These are phyloP conservation scores for Toxotes chatareus DNA, from an alignment of 2,113 vertebrate species.

Conservation along the genomic window DNA sequence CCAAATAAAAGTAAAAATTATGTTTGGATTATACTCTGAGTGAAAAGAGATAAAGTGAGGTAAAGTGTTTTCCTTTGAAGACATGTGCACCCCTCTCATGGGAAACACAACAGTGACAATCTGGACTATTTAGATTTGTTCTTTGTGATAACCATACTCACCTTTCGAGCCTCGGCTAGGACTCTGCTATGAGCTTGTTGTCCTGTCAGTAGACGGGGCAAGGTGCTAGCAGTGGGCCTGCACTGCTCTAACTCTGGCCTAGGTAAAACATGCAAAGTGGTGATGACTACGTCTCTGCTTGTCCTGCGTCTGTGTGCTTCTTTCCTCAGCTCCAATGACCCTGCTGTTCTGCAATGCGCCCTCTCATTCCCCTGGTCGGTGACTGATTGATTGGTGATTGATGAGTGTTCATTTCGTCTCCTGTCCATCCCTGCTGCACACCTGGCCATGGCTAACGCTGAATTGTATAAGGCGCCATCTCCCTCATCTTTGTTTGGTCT, in stretches of 20 bases:
- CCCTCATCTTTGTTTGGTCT: conserved; percentile 42
- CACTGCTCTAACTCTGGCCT: conserved; percentile 4
- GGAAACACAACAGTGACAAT: not conserved
- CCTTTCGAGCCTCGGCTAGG: conserved; percentile 32
- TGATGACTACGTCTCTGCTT: conserved; percentile 52
- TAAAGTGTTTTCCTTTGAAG: not conserved
- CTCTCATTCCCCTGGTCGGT: conserved; percentile 36
- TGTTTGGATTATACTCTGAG: not conserved
- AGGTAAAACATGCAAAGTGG: conserved; percentile 52
- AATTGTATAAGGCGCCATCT: conserved; percentile 64
- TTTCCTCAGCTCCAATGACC: conserved; percentile 31
- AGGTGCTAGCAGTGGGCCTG: not conserved
- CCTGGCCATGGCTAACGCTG: conserved; percentile 58
- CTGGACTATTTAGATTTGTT: not conserved
- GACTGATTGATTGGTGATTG: conserved; percentile 68
- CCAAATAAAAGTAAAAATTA: not conserved
- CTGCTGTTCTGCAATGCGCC: conserved; percentile 24
- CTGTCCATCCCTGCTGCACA: conserved; percentile 65
- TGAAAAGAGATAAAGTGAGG: not conserved
- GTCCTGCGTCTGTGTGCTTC: conserved; percentile 33
- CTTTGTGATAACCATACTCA: conserved; percentile 21
- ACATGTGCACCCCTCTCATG: not conserved
- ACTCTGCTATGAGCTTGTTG: conserved; percentile 41
- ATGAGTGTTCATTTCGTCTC: conserved; percentile 81
- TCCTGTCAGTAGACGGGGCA: conserved; percentile 37